phyloP scores from a whole-genome alignment of 2,888 invertebrate species.

The Diabrotica balteata region DNA sequence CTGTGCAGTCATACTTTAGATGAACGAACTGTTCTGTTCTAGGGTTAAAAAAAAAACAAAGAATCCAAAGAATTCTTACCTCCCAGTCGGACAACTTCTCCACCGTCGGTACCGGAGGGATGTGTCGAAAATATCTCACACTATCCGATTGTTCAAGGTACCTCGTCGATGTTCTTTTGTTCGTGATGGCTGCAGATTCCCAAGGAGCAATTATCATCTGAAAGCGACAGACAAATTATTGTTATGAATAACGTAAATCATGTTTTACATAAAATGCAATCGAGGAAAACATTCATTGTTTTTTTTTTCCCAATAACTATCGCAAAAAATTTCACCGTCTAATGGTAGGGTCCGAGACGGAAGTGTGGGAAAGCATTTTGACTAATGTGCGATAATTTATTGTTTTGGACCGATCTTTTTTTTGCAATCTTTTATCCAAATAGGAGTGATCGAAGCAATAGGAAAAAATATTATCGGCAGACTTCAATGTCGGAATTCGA shows the following conservation, averaged over 20 bases:
- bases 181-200: conserved; percentile 40
- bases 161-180: conserved; percentile 31
- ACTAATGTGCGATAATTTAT: no score
- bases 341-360: no score
- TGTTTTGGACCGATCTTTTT: no score
- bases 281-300: conserved; percentile 13
- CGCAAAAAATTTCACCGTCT: conserved; percentile 3
- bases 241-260: conserved; percentile 15
- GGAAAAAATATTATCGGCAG: no score
- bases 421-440: no score
- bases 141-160: conserved; percentile 16
- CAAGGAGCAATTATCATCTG: conserved; percentile 39
- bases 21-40: no score
- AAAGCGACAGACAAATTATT: conserved; percentile 31
- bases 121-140: conserved; percentile 42
- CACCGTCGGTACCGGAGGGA: conserved; percentile 28
- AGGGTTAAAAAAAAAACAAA: no score
- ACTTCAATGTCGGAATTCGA: no score
- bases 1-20: no score
- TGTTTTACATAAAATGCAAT: conserved; percentile 21
- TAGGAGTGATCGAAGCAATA: no score
- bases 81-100: conserved; percentile 64
- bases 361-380: no score
- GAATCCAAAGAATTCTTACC: conserved; percentile 50
- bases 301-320: conserved; percentile 2